Evolutionary conservation across 2,113 vertebrate genomes (phyloP), one percentile per base, ranked within the genome.

Genomic region (Elanoides forficatus): DNA sequence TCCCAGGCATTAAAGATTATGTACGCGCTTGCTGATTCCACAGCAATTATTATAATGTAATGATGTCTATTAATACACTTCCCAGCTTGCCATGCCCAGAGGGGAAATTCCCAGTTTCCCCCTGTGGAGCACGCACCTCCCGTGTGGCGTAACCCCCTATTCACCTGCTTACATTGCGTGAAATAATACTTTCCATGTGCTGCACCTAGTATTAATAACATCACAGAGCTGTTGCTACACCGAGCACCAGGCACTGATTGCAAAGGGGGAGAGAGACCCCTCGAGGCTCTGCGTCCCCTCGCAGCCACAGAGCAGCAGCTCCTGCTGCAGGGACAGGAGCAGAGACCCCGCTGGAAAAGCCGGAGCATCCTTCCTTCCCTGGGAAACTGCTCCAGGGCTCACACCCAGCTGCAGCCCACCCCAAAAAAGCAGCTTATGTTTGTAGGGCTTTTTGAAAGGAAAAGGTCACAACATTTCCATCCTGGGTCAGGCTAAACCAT

Each of bases 41-140:
- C 87, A 85, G 90, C 96, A 95, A 94, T 97, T 96, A 96, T 90
- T 95, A 70, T 88, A 68, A 93, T 94, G 93, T 96, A 95, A 96
- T 94, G 96, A 95, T 91, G 95, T 59, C 89, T 88, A 80, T 96
- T 95, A 95, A 95, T 68, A 76, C 0, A 1, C 81, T 92, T 90
- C 90, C 74, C 96, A 90, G 92, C 92, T 90, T 85, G 92, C 92
- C 62, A 6, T 93, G 92, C 90, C 96, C 84, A 23, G 76, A 84
- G 89, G 95, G 93, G 73, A 81, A 71, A 89, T 93, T 86, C 89
- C 93, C 81, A 42, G 32, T 83, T 55, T n/a, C 29, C 72, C 72
- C 81, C 86, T 7, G 34, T 6, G 72, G 76, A 95, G 66, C 52
- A 63, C 63, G 26, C n/a, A 50, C 29, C 86, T 86, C 96, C 86